Evolutionary conservation across 2,797 vertebrate genomes (phyloP).

Genomic region (Eutrigla gurnardus): DNA sequence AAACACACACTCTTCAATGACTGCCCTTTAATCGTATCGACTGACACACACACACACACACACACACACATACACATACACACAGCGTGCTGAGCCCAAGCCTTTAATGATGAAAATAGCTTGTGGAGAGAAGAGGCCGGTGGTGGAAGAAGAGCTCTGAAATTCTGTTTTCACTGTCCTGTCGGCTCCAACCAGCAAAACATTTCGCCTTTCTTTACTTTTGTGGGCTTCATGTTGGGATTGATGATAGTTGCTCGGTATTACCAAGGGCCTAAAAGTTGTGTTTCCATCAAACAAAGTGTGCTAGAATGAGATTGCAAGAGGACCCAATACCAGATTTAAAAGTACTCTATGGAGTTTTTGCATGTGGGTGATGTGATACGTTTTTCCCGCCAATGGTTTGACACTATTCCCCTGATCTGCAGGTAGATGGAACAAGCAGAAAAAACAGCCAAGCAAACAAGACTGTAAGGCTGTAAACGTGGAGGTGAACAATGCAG

Average conservation of each 20-base stretch:
- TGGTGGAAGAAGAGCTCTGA: conserved; percentile 34
- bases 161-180: conserved; percentile 36
- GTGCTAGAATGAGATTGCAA: not conserved
- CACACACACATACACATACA: conserved; percentile 20
- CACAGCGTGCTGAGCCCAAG: conserved; percentile 20
- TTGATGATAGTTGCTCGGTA: conserved; percentile 4
- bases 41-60: conserved; percentile 56
- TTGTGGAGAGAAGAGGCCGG: conserved; percentile 28
- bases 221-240: conserved; percentile 27
- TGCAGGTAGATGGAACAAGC: not conserved
- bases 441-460: not conserved
- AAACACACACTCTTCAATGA: conserved; percentile 66
- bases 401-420: not conserved
- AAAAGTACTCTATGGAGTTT: not conserved
- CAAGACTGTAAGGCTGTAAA: not conserved
- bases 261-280: not conserved
- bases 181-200: conserved; percentile 34
- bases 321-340: not conserved
- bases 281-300: not conserved
- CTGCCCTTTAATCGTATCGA: conserved; percentile 67
- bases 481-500: not conserved
- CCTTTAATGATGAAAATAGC: conserved; percentile 67
- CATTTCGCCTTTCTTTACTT: conserved; percentile 36
- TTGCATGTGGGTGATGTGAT: not conserved
- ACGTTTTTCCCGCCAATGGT: not conserved